phyloP scores from a whole-genome alignment of 2,888 invertebrate genomes.

The Lamproptera curius region DNA sequence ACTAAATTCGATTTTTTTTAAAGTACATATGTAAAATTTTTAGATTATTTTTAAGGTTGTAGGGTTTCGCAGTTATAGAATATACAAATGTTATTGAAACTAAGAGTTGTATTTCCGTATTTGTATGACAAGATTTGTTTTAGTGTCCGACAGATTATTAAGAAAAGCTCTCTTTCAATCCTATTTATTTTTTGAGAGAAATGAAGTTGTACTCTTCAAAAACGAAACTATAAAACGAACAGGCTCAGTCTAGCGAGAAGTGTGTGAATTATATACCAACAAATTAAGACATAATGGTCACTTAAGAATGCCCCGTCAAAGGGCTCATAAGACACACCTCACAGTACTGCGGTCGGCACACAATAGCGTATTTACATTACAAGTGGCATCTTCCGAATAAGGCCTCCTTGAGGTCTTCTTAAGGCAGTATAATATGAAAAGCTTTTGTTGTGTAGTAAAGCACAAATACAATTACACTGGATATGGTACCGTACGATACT shows the following conservation, averaged over 20 bases:
- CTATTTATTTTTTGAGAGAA: no score
- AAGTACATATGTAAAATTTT: no score
- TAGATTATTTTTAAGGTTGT: no score
- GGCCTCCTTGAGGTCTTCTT: constrained; percentile 58
- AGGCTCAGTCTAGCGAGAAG: not conserved
- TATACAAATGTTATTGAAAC: no score
- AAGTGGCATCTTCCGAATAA: constrained; percentile 72
- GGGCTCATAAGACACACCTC: constrained; percentile 25
- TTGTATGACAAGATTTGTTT: no score
- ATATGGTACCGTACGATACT: constrained; percentile 9
- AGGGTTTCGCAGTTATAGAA: no score
- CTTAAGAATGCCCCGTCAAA: constrained; percentile 17
- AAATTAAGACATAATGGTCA: constrained; percentile 23
- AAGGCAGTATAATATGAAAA: constrained; percentile 63
- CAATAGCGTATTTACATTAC: constrained; percentile 71
- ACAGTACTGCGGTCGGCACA: constrained; percentile 30
- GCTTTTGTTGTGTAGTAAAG: constrained; percentile 61
- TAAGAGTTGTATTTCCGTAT: no score
- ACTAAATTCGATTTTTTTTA: no score
- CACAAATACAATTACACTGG: constrained; percentile 22
- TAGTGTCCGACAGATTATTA: no score
- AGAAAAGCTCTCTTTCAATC: no score
- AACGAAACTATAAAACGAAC: no score
- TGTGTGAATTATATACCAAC: constrained; percentile 17
- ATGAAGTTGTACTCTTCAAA: no score